Base-by-base conservation (phyloP, 2,888 invertebrate species). In the Lydus trimaculatus region DNA sequence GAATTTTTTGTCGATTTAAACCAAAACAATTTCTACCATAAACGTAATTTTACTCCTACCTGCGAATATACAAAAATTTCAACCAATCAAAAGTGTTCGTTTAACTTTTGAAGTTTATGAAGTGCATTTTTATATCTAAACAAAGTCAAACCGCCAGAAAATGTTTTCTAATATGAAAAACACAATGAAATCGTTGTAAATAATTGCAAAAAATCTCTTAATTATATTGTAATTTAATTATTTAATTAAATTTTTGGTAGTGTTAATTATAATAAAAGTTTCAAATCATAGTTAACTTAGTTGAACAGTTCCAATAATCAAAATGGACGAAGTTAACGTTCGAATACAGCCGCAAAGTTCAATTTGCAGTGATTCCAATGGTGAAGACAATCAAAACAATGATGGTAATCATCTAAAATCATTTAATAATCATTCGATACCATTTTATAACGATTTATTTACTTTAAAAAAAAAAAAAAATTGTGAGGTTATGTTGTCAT, bases 291-390 rank as follows among this genome's bases (percentile, higher is more conserved):
- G 11, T 68, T 67, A 67, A 74, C 67, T 72, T 75, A 72, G 73
- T 73, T 77, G 75, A 76, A 74, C 74, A 74, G 76, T 75, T 78
- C 36, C 36, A 15, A 63, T 13, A 20, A 78, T 79, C 83, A 86
- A 85, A 84, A 86, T 86, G 85, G 85, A 85, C 82, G 85, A 83
- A 83, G 79, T 79, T 79, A 83, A 81, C 81, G 82, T 80, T 81
- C 82, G 78, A 77, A 82, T 83, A 74, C 80, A 81, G 70, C 82
- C 84, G 68, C 85, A 85, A 78, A 78, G 81, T 75, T 85, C 85
- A 58, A 76, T 84, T 68, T 84, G 84, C 71, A 85, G 85, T 75
- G 85, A 85, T 77, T 84, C 84, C 17, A 84, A 81, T 67, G 81
- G 81, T 39, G 85, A 85, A 64, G 84, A 84, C 65, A 70, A 73